Base-by-base conservation (phyloP, 2,888 invertebrate genomes). In the Nomada ruficornis region DNA sequence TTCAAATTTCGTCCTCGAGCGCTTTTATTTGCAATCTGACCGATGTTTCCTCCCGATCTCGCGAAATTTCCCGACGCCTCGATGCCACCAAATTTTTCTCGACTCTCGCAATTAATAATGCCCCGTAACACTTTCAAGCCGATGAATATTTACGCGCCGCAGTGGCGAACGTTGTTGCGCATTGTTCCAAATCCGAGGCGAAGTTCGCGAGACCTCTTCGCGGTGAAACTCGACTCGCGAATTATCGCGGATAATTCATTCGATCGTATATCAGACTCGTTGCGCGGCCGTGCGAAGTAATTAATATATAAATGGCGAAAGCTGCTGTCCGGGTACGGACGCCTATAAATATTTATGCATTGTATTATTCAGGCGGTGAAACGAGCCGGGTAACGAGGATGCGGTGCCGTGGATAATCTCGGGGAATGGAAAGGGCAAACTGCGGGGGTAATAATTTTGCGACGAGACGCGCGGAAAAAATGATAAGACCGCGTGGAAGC, bases 251-350 rank as follows among this genome's bases (percentile, higher is more conserved):
- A 63, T 80, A 68, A 78, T 78, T 63, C 62, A 62, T 52, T 57
- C 42, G 62, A 2, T 29, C 79, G 44, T 57, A 54, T 57, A 29
- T 57, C 67, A 67, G 67, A 20, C 55, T 62, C 60, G 70, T 70
- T 70, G 54, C 26, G 47, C 60, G 78, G 62, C 26, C 55, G 80
- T 65, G 89, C 87, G 83, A 82, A 70, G 90, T 90, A 91, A 92
- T 93, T 91, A 92, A 92, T 92, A 90, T 89, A 90, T 92, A 90
- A 91, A 88, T 88, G 90, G 88, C 87, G 88, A 89, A 89, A 89
- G 81, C 84, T 77, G 68, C 73, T 71, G 69, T 62, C 76, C 57
- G 68, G 78, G 68, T 77, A 79, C 75, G 72, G 82, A 80, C 83
- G 81, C 85, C 88, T 83, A 91, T 91, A 91, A 91, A 92, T 92